Base-by-base conservation (phyloP, 2,113 vertebrate species). In the Cacatua alba region DNA sequence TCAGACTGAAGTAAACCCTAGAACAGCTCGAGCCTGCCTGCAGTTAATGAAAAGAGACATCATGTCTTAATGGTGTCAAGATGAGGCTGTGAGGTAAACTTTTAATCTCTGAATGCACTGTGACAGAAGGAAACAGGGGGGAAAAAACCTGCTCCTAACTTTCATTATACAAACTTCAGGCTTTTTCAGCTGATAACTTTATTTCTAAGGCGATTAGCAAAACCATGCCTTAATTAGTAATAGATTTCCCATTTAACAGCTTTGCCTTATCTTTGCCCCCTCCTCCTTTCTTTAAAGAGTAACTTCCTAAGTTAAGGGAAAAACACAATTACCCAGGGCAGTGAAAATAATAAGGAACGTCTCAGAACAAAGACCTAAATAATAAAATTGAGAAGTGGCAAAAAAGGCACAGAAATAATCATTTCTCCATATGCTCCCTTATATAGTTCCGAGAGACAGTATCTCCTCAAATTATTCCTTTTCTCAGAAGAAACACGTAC, bases 31-130 rank as follows among this genome's bases (percentile, higher is more conserved):
- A 79, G 48, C 84, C 43, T 2, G 17, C 70, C 81, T 62, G 89
- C 57, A 52, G 65, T 24, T 95, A 82, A 96, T 94, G 84, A 82
- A 82, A 82, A 91, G 80, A 87, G 96, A 95, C 92, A 88, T n/a
- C 81, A 52, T 46, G 70, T 85, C 94, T 75, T 75, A 33, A 64
- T 2, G 57, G 86, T 86, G 92, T 74, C 86, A 82, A 39, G 89
- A 92, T 7, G 17, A 89, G 86, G 91, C 91, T 95, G 75, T 10
- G 8, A 92, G 91, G 70, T 65, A 65, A 91, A 85, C 84, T 82
- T 39, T 11, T 77, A 26, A 92, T 68, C 74, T 87, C 70, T 2
- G 59, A 75, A 90, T 90, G 84, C 7, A 33, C 12, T 92, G 86
- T 86, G 96, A 89, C 92, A 92, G 91, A 77, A 78, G 69, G 92